Base-by-base conservation (phyloP, 37 sponge, comb jelly and placozoan species). In the Dysidea cf. avara region DNA sequence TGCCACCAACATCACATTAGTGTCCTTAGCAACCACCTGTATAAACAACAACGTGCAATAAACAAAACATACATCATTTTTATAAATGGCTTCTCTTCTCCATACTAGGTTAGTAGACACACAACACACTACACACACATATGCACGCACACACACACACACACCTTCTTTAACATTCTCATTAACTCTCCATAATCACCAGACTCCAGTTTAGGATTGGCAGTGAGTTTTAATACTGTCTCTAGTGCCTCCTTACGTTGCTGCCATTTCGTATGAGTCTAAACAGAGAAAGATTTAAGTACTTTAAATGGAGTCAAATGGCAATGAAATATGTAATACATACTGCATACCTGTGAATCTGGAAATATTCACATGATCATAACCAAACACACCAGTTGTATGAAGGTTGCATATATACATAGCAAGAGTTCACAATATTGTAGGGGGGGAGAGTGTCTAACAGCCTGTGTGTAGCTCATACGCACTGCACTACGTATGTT, bases 11-110 rank as follows among this genome's bases (percentile, higher is more conserved):
- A 84, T 61, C 71, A 96, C 90, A 79, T 96, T 96, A 37, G 79
- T 85, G 82, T 96, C 97, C 71, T 96, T 96, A 14, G 85, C 67
- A 36, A 96, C 92, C 35, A 96, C 74, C 91, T 94, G 66, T 22
- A 59, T 5, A 71, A 22, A 39, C n/a, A n/a, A n/a, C n/a, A n/a
- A 16, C 16, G 16, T 49, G 52, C 52, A 49, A 49, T 49, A 49
- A 49, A 16, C 16, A 49, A 12, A 49, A 12, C 51, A 16, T 17
- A 17, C 16, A 49, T 16, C 16, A 12, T 16, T 49, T 49, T 16
- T 17, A 49, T 16, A 16, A 17, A 17, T 49, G 16, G 16, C 12
- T 49, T 16, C 51, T 49, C 51, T 49, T 17, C 51, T 49, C 14
- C 16, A 49, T 16, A 17, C 14, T 49, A 12, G 22, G 26, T n/a